Percentiles rank a stretch among this genome's conserved stretches.
Evolutionary conservation across 1,140 invertebrate species (phyloP).

Genomic region (Oryctes rhinoceros): DNA sequence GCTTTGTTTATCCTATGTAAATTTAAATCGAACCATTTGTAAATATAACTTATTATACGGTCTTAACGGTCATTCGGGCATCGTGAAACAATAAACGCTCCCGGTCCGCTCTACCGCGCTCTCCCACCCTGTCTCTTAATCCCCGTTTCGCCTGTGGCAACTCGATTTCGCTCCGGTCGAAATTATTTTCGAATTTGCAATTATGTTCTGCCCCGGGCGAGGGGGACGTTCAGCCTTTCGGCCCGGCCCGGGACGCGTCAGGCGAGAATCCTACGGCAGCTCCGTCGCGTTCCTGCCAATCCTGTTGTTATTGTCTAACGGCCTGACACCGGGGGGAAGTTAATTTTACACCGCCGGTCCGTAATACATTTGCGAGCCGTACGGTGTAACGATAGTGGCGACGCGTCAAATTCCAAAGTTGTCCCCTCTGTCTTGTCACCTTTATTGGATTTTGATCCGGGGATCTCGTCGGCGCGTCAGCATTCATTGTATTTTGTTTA

Average conservation of each 20-base stretch:
- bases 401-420: background rate
- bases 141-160: background rate
- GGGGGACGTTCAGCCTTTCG: background rate
- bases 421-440: background rate
- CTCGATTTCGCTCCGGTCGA: background rate
- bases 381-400: background rate
- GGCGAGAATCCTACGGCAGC: background rate
- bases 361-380: background rate
- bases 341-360: background rate
- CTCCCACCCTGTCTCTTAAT: background rate
- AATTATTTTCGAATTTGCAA: constrained; percentile 22
- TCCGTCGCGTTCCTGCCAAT: background rate
- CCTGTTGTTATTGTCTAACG: background rate
- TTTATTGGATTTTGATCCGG: constrained; percentile 14
- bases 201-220: background rate
- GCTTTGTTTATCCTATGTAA: constrained; percentile 19
- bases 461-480: background rate
- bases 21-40: constrained; percentile 17
- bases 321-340: background rate
- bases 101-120: background rate
- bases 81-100: constrained; percentile 13
- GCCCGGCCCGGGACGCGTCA: background rate
- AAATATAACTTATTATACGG: constrained; percentile 19
- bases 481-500: no score
- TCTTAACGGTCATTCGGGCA: constrained; percentile 16